Conservation (phyloP, 2,113 vertebrate genomes). For the Butorides virescens region DNA sequence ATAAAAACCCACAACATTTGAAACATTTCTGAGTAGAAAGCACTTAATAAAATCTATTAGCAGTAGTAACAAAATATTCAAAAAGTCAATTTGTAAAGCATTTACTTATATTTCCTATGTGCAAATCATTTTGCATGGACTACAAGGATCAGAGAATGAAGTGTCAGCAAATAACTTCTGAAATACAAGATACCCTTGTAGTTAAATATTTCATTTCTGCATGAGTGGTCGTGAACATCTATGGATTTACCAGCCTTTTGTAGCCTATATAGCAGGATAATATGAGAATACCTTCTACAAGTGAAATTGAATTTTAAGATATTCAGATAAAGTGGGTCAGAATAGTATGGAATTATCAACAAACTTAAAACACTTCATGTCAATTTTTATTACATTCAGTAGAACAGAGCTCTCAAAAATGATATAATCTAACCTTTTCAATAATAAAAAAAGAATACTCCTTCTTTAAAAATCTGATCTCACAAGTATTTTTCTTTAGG, state of each 20-base stretch:
- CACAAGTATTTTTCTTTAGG: constrained; percentile 58
- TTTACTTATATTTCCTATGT: constrained; percentile 67
- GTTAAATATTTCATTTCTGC: constrained; percentile 80
- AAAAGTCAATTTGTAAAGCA: constrained; percentile 64
- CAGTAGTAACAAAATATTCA: constrained; percentile 66
- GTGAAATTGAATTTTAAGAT: constrained; percentile 72
- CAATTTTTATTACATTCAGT: constrained; percentile 70
- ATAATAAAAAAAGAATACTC: constrained; percentile 56
- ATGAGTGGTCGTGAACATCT: constrained; percentile 68
- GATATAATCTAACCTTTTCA: constrained; percentile 65
- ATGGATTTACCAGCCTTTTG: constrained; percentile 70
- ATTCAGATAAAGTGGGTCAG: constrained; percentile 71
- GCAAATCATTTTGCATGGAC: constrained; percentile 70
- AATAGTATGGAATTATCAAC: constrained; percentile 70
- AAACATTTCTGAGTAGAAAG: constrained; percentile 57
- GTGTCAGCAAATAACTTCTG: constrained; percentile 74
- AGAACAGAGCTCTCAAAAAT: constrained; percentile 64
- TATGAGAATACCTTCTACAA: constrained; percentile 64
- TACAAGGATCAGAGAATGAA: constrained; percentile 73
- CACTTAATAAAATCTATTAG: constrained; percentile 67
- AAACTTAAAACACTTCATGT: constrained; percentile 71
- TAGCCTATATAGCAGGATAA: constrained; percentile 64
- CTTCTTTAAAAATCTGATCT: constrained; percentile 62
- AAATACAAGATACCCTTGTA: constrained; percentile 73
- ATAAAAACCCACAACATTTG: constrained; percentile 30